These are phyloP conservation scores for Paragorgia papillata DNA, from an alignment of 92 coral and sea anemone genomes.

Conservation along the genomic window DNA sequence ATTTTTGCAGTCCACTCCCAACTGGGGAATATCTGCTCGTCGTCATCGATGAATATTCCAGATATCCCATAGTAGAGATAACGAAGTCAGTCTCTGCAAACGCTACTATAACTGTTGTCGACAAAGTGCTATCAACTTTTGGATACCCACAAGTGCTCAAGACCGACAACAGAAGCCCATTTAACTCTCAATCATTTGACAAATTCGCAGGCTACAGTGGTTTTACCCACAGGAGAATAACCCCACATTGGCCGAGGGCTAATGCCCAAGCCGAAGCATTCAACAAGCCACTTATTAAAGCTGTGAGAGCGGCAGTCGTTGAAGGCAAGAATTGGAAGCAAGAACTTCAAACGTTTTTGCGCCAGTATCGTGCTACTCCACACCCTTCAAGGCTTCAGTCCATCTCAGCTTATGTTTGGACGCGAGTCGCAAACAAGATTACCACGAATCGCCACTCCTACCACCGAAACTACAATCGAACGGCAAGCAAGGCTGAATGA, in stretches of 20 bases:
- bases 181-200: slow-evolving; percentile 8
- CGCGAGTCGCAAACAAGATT: slow-evolving; percentile 19
- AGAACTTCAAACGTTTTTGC: slow-evolving; percentile 18
- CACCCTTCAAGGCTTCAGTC: slow-evolving; percentile 19
- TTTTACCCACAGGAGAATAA: slow-evolving; percentile 27
- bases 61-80: slow-evolving; percentile 40
- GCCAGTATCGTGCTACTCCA: slow-evolving; percentile 34
- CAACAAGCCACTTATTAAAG: slow-evolving; percentile 48
- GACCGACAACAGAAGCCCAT: slow-evolving; percentile 36
- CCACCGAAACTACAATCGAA: neutral
- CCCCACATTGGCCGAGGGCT: slow-evolving; percentile 38
- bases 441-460: slow-evolving; percentile 13
- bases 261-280: slow-evolving; percentile 46
- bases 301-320: slow-evolving; percentile 28
- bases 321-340: slow-evolving; percentile 24
- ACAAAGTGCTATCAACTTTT: slow-evolving; percentile 37
- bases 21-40: neutral
- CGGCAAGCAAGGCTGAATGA: slow-evolving; percentile 22
- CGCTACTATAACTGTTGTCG: neutral
- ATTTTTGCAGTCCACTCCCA: no score
- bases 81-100: slow-evolving; percentile 19
- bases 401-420: slow-evolving; percentile 27
- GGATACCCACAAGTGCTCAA: slow-evolving; percentile 39
- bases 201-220: slow-evolving; percentile 10
- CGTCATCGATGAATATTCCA: slow-evolving; percentile 16